These are phyloP conservation scores for Ifrita kowaldi DNA, from an alignment of 2,113 vertebrate species.

Conservation along the genomic window DNA sequence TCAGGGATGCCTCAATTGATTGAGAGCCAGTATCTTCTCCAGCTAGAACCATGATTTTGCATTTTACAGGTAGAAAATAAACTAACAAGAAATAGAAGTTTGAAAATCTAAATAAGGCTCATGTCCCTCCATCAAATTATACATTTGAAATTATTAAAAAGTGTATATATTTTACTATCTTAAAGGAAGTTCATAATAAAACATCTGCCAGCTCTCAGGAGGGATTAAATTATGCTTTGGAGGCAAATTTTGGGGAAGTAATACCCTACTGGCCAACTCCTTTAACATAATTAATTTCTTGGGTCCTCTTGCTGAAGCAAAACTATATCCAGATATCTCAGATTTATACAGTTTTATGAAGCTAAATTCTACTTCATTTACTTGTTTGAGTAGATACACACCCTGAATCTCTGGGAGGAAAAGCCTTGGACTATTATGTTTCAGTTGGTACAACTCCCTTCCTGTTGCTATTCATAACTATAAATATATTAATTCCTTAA, in stretches of 20 bases:
- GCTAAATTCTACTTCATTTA: not conserved
- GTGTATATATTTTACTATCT: not conserved
- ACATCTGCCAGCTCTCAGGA: not conserved
- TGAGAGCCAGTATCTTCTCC: not conserved
- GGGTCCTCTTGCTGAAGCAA: not conserved
- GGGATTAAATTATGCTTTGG: not conserved
- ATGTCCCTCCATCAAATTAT: not conserved
- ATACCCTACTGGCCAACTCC: not conserved
- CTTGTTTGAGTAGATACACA: not conserved
- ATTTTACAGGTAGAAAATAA: not conserved
- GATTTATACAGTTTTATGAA: not conserved
- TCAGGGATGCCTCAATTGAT: not conserved
- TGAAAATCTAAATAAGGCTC: not conserved
- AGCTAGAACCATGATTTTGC: not conserved
- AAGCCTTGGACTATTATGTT: slow-evolving; percentile 18
- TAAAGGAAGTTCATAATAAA: not conserved
- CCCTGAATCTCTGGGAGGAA: slow-evolving; percentile 22
- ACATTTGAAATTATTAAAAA: not conserved
- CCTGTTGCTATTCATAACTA: slow-evolving; percentile 51
- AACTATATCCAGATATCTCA: not conserved
- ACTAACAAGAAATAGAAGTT: not conserved
- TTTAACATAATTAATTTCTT: not conserved
- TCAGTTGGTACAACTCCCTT: slow-evolving; percentile 55
- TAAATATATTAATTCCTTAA: not conserved
- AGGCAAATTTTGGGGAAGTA: not conserved